Conservation (phyloP, 2,888 invertebrate genomes). For the Yponomeuta sedellus region DNA sequence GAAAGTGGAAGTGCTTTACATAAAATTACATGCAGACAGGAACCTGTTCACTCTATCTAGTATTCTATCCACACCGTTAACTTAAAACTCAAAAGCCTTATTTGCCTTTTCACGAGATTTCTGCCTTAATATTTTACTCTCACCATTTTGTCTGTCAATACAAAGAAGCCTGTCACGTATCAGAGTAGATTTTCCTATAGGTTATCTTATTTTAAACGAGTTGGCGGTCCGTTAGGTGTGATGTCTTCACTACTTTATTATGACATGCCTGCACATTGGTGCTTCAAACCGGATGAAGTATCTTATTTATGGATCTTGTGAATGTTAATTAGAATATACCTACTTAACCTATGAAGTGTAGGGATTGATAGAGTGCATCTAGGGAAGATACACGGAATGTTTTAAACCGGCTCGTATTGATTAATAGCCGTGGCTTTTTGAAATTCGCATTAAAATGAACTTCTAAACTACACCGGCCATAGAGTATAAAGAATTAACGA, state of each 20-base stretch:
- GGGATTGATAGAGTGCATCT: not conserved
- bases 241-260: constrained; percentile 7
- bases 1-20: not conserved
- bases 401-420: not conserved
- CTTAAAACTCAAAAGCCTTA: not conserved
- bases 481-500: too few species aligned
- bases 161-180: not conserved
- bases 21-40: not conserved
- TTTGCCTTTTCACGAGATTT: not conserved
- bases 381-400: not conserved
- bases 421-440: not conserved
- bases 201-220: constrained; percentile 2
- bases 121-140: not conserved
- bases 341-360: not conserved
- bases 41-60: not conserved
- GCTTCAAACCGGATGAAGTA: constrained; percentile 7
- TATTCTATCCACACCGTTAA: not conserved
- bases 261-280: constrained; percentile 5
- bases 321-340: constrained; percentile 2
- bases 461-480: not conserved
- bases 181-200: not conserved
- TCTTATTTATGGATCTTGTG: not conserved
- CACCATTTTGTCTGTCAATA: not conserved
- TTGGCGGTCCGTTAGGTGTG: not conserved
- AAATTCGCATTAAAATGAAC: not conserved